Conservation (phyloP, 1,140 invertebrate species). For the Nasonia longicornis region DNA sequence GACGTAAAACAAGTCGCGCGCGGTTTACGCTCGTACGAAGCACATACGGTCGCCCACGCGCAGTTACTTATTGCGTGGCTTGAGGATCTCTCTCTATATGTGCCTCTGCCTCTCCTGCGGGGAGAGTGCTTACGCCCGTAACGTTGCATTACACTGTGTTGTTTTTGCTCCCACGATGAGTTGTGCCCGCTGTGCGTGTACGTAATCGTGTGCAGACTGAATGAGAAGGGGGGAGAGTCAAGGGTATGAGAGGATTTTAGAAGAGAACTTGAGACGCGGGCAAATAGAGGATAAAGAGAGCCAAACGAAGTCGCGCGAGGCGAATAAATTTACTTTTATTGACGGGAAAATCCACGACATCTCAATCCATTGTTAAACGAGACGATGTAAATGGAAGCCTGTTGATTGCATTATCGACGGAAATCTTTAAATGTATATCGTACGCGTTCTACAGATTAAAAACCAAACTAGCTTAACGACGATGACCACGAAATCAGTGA, state of each 20-base stretch:
- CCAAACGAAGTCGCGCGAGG: neutral
- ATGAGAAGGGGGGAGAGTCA: neutral
- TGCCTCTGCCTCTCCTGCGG: neutral
- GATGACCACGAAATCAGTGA: neutral
- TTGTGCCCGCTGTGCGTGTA: neutral
- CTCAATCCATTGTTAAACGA: conserved; percentile 14
- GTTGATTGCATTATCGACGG: no score
- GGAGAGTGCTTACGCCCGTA: neutral
- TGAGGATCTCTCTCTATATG: neutral
- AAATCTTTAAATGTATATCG: no score
- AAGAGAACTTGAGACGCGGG: conserved; percentile 11
- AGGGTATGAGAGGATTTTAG: neutral
- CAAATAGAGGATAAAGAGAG: conserved; percentile 16
- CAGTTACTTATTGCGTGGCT: conserved; percentile 24
- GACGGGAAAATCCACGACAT: neutral
- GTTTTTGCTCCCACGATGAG: conserved; percentile 11
- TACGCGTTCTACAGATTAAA: no score
- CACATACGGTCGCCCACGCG: no score
- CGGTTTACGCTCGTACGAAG: neutral
- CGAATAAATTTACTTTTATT: conserved; percentile 19
- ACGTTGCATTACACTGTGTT: conserved; percentile 15
- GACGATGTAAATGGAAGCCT: no score
- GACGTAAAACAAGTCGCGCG: conserved; percentile 14
- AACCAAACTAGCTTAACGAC: no score
- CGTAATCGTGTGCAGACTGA: neutral